Conservation (phyloP, 1,140 invertebrate genomes). For the Carcinoscorpius rotundicauda region DNA sequence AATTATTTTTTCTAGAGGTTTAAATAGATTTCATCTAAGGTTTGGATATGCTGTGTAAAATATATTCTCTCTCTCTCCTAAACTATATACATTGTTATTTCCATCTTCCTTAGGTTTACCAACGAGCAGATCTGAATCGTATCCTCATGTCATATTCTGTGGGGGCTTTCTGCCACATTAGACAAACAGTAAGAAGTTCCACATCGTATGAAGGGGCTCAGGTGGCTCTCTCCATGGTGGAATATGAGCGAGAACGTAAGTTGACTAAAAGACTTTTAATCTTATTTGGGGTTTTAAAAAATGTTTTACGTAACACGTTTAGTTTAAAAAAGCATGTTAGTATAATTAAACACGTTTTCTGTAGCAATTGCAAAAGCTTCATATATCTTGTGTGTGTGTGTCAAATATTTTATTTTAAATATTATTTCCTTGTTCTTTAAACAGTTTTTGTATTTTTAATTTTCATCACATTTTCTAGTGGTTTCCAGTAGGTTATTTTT, state of each 20-base stretch:
- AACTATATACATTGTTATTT: no score
- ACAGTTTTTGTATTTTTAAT: no score
- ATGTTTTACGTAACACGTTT: neutral
- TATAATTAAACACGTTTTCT: constrained; percentile 12
- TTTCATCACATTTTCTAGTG: no score
- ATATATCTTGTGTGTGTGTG: neutral
- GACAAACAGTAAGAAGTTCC: constrained; percentile 77
- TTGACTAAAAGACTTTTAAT: constrained; percentile 13
- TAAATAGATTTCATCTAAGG: no score
- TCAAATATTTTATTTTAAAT: no score
- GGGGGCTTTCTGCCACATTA: constrained; percentile 77
- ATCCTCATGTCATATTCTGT: constrained; percentile 79
- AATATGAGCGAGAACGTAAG: constrained; percentile 80
- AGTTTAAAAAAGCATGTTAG: neutral
- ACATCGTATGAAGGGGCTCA: constrained; percentile 82
- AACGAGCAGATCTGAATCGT: constrained; percentile 81
- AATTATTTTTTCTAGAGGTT: no score
- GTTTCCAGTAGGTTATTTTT: no score
- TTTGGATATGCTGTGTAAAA: no score
- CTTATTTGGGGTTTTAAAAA: constrained; percentile 9
- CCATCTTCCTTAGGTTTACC: constrained; percentile 52
- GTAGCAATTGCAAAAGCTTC: neutral
- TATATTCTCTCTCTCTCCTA: no score
- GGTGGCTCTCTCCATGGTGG: constrained; percentile 75
- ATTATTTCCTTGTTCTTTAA: no score